Evolutionary conservation across 2,113 vertebrate genomes (phyloP), one percentile per base, ranked within the genome.

Genomic region (Morone chrysops): DNA sequence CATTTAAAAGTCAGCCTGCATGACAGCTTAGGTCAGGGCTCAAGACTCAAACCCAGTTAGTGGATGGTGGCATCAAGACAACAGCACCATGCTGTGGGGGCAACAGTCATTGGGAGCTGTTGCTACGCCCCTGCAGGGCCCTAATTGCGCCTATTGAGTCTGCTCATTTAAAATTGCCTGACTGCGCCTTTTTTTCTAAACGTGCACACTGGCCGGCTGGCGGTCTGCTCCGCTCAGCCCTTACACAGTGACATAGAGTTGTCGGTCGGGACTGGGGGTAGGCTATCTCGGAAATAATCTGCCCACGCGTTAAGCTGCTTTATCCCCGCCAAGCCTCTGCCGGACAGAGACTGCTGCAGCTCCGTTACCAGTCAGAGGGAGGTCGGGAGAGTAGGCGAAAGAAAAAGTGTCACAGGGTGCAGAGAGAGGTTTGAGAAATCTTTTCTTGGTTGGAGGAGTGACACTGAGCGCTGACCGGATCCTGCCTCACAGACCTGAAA

Each of bases 241-340:
- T 81, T 63, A 61, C 84, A 22, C 80, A 53, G 14, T 62, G 78
- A 86, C 78, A 85, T 66, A 85, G 45, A 85, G 86, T 9, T 75
- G 85, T 85, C 45, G 54, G 82, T 80, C 85, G 54, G 85, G 80
- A 78, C 76, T 65, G 68, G 84, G 86, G 80, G 80, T 17, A 87
- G 92, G 77, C 90, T 91, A 87, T 93, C 92, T 91, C 86, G 75
- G 92, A 91, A 92, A 90, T 94, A 94, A 94, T 94, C 93, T 94
- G 90, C 81, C 92, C 89, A 92, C 92, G 89, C 89, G 78, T 84
- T 94, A 94, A 94, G 78, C 93, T 83, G 87, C 93, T 94, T 94
- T 93, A 94, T 92, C 91, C 87, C 78, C 78, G 67, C 66, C 87
- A 67, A 92, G 88, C 90, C 78, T 77, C 75, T 78, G 63, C 65